Percentiles rank a stretch among this genome's conserved stretches.
phyloP scores from a whole-genome alignment of 2,888 invertebrate genomes.

The Heliothis peltigera region DNA sequence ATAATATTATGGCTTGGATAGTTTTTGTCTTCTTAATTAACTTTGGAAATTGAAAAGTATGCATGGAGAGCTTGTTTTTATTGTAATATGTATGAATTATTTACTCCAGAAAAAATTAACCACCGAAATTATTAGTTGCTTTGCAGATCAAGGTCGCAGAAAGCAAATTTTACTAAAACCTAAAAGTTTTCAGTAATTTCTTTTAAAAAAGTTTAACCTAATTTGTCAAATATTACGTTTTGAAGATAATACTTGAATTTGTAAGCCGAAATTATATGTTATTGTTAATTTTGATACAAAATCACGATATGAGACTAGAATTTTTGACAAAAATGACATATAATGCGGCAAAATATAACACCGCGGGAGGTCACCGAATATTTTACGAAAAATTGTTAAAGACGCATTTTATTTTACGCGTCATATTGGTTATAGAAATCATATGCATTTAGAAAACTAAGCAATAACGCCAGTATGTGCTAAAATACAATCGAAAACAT shows the following conservation, averaged over 20 bases:
- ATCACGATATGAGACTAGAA: constrained; percentile 5
- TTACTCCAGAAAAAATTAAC: too few relatives aligned
- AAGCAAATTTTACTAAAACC: constrained; percentile 13
- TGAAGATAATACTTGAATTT: constrained; percentile 15
- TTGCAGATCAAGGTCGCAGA: not conserved
- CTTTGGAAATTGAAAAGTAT: too few relatives aligned
- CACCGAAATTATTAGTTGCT: not conserved
- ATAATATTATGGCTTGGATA: not conserved
- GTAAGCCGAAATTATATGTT: not conserved
- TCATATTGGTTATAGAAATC: constrained; percentile 31
- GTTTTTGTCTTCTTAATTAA: not conserved
- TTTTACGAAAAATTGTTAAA: not conserved
- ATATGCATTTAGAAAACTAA: not conserved
- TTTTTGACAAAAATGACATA: constrained; percentile 44
- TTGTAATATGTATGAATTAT: too few relatives aligned
- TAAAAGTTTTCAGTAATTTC: not conserved
- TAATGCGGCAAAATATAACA: constrained; percentile 36
- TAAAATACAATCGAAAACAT: not conserved
- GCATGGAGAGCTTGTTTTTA: too few relatives aligned
- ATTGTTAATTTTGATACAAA: not conserved
- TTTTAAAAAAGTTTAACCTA: not conserved
- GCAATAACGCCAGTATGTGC: not conserved
- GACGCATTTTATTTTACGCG: not conserved
- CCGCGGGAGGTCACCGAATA: constrained; percentile 15
- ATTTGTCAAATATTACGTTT: not conserved